Evolutionary conservation across 1,140 invertebrate species (phyloP).

Genomic region (Mercenaria mercenaria): DNA sequence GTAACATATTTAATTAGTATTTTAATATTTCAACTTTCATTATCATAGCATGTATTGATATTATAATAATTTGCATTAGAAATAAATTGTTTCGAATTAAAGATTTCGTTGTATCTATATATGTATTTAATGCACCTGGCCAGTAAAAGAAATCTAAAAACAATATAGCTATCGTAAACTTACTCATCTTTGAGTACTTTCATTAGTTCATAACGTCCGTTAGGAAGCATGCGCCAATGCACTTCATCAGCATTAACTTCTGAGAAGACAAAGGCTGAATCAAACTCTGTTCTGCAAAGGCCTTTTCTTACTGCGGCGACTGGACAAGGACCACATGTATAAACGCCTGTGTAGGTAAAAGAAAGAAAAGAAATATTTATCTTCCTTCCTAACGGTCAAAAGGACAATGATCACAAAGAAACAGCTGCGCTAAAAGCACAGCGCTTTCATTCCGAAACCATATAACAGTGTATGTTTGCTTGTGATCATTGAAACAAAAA

Average conservation of each 20-base stretch:
- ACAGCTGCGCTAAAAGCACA: too few relatives aligned
- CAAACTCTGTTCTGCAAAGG: constrained; percentile 92
- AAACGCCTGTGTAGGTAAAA: constrained; percentile 86
- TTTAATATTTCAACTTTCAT: too few relatives aligned
- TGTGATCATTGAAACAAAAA: too few relatives aligned
- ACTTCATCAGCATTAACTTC: constrained; percentile 93
- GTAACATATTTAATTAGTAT: too few relatives aligned
- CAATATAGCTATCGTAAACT: not conserved
- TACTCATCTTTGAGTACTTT: not conserved
- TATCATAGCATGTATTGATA: too few relatives aligned
- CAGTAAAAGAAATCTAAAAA: too few relatives aligned
- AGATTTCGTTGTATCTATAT: too few relatives aligned
- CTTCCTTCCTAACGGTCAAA: not conserved
- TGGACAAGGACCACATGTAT: constrained; percentile 91
- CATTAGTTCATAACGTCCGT: not conserved
- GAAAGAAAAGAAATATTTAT: not conserved
- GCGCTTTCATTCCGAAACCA: too few relatives aligned
- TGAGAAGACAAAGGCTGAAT: constrained; percentile 93
- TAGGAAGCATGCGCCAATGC: constrained; percentile 80
- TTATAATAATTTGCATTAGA: too few relatives aligned
- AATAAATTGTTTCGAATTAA: too few relatives aligned
- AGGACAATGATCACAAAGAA: not conserved
- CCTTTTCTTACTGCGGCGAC: constrained; percentile 93
- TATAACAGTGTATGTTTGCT: too few relatives aligned
- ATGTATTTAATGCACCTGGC: too few relatives aligned